Conservation (phyloP, 2,888 invertebrate genomes). For the Hydroisotoma schaefferi region DNA sequence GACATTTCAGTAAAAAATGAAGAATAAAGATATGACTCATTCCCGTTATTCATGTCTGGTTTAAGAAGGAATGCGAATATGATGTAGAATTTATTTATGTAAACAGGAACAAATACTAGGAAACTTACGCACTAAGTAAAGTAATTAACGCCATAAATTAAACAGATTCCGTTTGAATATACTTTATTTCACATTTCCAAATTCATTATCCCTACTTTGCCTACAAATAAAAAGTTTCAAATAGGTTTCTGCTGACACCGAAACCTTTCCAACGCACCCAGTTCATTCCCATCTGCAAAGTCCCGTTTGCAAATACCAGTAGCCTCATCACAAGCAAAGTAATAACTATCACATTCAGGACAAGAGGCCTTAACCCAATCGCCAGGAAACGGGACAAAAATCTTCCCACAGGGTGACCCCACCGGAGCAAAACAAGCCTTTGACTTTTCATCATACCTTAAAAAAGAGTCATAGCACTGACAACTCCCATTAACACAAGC, state of each 20-base stretch:
- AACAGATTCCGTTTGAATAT: too few species aligned
- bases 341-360: conserved; percentile 27
- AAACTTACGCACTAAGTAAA: too few species aligned
- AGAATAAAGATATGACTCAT: too few species aligned
- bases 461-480: conserved; percentile 27
- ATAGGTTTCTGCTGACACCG: conserved; percentile 2
- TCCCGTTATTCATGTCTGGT: too few species aligned
- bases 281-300: neutral
- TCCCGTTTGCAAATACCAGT: conserved; percentile 5
- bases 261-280: conserved; percentile 11
- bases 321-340: conserved; percentile 18
- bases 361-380: conserved; percentile 27
- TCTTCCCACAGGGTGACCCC: conserved; percentile 27
- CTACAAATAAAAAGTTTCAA: too few species aligned
- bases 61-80: too few species aligned
- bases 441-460: conserved; percentile 23
- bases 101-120: too few species aligned
- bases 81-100: too few species aligned
- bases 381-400: conserved; percentile 27
- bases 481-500: conserved; percentile 26
- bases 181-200: too few species aligned
- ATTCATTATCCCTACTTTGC: too few species aligned
- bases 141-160: too few species aligned
- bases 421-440: conserved; percentile 20
- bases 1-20: too few species aligned